These are phyloP conservation scores for Panthera uncia DNA, from an alignment of 2,113 vertebrate genomes.

Conservation along the genomic window DNA sequence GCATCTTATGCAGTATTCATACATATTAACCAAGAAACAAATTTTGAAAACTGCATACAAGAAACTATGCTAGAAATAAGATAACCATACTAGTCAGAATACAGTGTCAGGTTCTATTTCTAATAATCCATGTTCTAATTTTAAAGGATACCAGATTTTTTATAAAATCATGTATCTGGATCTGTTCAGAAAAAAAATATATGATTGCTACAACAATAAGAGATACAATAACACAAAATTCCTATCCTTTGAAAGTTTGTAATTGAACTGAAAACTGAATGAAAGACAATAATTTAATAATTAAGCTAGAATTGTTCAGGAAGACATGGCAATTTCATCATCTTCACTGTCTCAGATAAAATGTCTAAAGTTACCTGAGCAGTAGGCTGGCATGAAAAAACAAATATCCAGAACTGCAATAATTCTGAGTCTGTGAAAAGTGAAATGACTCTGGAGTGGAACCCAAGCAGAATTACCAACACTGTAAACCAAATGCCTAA, in stretches of 20 bases:
- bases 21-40: background rate
- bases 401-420: background rate
- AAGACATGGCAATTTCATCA: background rate
- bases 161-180: background rate
- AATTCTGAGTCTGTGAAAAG: background rate
- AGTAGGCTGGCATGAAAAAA: background rate
- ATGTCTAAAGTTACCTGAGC: background rate
- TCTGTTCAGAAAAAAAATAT: background rate
- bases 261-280: background rate
- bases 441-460: background rate
- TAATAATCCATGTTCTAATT: background rate
- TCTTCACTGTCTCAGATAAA: background rate
- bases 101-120: background rate
- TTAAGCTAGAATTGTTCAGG: background rate
- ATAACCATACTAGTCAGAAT: background rate
- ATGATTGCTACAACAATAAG: background rate
- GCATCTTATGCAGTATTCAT: background rate
- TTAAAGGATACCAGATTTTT: background rate
- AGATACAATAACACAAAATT: background rate
- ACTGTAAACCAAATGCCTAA: background rate
- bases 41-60: background rate
- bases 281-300: background rate
- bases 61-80: background rate
- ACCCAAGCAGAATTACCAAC: background rate
- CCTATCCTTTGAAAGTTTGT: background rate